These are phyloP conservation scores for Brachyalestes nurse DNA, from an alignment of 2,797 vertebrate genomes.

Conservation along the genomic window DNA sequence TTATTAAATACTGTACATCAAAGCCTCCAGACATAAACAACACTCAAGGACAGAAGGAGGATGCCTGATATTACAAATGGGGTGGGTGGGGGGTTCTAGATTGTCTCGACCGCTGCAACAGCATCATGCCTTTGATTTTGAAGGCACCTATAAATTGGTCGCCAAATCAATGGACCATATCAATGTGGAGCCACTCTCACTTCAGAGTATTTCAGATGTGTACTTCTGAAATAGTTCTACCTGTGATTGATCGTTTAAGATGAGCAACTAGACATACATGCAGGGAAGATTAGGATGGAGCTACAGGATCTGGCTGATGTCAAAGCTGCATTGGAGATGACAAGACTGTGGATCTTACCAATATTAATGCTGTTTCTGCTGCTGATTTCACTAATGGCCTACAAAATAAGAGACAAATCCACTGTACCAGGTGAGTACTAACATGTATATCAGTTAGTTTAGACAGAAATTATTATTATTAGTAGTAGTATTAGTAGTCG, in stretches of 20 bases:
- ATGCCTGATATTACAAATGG: constrained; percentile 58
- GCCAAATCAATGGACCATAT: constrained; percentile 27
- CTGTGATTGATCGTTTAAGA: background rate
- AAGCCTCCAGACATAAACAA: constrained; percentile 14
- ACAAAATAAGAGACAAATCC: constrained; percentile 74
- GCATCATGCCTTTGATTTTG: constrained; percentile 58
- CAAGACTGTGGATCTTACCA: constrained; percentile 64
- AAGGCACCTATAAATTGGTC: constrained; percentile 32
- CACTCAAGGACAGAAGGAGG: constrained; percentile 67
- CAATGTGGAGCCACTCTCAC: background rate
- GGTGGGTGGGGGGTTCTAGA: constrained; percentile 46
- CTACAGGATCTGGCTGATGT: constrained; percentile 64
- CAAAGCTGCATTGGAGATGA: constrained; percentile 59
- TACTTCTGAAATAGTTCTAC: background rate
- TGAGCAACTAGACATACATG: background rate
- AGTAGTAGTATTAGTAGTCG: too few relatives aligned
- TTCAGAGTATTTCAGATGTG: background rate
- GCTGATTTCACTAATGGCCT: constrained; percentile 76
- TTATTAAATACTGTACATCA: constrained; percentile 14
- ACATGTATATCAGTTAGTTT: background rate
- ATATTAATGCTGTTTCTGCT: constrained; percentile 79
- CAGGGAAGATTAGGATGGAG: constrained; percentile 62
- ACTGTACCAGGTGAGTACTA: constrained; percentile 83
- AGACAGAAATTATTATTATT: background rate
- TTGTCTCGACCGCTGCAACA: constrained; percentile 69